Evolutionary conservation across 2,797 vertebrate species (phyloP).

Genomic region (Microcaecilia unicolor): DNA sequence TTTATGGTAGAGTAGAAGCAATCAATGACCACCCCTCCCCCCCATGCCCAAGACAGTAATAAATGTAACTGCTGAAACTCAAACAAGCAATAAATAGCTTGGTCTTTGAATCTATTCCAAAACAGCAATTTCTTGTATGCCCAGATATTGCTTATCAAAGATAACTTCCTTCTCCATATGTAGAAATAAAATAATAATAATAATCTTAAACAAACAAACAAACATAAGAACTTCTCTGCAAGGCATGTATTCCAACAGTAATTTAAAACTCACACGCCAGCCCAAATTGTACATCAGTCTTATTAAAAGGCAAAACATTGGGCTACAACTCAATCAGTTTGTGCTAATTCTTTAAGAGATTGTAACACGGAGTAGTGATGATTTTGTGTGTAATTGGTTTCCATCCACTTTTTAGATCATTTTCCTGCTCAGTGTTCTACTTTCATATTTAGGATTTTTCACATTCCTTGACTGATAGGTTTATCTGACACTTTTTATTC

Average conservation of each 20-base stretch:
- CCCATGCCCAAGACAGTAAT: no score
- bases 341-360: conserved; percentile 6
- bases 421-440: conserved; percentile 5
- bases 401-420: background rate
- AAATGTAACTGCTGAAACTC: no score
- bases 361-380: background rate
- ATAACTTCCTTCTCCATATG: no score
- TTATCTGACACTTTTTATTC: conserved; percentile 4
- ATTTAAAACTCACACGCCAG: conserved; percentile 21
- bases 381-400: accelerated
- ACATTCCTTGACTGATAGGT: background rate
- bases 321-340: conserved; percentile 1
- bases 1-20: no score
- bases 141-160: no score
- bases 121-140: no score
- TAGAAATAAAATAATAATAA: no score
- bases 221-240: conserved; percentile 14
- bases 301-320: conserved; percentile 12
- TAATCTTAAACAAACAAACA: no score
- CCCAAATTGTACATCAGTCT: background rate
- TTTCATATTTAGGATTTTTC: background rate
- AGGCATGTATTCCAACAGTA: conserved; percentile 18
- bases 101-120: no score
- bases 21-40: no score
- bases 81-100: no score